phyloP scores from a whole-genome alignment of 1,140 invertebrate genomes.

The Gyrodactylus bullatarudis region DNA sequence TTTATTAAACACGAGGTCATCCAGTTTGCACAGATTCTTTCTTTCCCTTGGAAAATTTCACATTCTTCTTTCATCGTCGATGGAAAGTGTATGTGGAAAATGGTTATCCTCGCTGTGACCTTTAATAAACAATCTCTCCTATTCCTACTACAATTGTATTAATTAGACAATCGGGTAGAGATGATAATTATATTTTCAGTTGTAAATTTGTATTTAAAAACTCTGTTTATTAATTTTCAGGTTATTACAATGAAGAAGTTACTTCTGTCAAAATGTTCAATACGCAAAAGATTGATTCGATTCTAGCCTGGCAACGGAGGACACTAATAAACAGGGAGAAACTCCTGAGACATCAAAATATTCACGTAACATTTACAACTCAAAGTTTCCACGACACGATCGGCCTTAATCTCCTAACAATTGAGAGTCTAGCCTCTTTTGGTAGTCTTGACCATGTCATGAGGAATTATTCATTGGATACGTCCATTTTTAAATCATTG shows the following conservation, averaged over 20 bases:
- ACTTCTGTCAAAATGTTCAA: neutral
- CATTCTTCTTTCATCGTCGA: neutral
- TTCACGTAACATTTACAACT: neutral
- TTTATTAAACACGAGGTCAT: too few relatives aligned
- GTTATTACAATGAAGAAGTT: neutral
- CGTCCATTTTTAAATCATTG: neutral
- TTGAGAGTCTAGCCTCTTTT: neutral
- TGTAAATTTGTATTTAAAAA: neutral
- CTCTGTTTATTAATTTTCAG: too few relatives aligned
- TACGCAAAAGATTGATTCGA: neutral
- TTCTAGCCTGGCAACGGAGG: neutral
- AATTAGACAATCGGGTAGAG: neutral
- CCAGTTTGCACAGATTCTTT: too few relatives aligned
- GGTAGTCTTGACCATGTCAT: neutral
- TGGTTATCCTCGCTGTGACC: neutral
- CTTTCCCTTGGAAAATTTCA: too few relatives aligned
- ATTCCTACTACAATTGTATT: neutral
- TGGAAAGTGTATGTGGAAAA: neutral
- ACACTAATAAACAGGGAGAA: neutral
- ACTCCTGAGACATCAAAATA: neutral
- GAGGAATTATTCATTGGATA: neutral
- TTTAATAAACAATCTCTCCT: neutral
- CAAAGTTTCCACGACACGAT: neutral
- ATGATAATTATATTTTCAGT: neutral
- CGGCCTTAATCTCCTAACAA: neutral